Conservation (phyloP, 2,797 vertebrate species). For the Smutsia temminckii region DNA sequence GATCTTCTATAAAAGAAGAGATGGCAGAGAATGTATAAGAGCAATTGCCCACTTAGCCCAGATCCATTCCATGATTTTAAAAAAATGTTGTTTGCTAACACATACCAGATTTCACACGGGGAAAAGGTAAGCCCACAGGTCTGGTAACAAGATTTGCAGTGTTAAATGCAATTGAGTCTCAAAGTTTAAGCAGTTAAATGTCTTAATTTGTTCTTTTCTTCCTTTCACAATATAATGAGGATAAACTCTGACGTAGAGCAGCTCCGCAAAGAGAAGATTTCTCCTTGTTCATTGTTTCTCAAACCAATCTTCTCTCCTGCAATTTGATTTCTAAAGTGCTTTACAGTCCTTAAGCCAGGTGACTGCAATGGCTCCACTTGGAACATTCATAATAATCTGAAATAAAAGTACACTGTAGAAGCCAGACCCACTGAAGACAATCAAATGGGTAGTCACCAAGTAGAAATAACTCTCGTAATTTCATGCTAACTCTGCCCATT, state of each 20-base stretch:
- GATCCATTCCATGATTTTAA: constrained; percentile 50
- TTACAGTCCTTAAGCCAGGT: constrained; percentile 80
- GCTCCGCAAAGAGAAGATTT: constrained; percentile 76
- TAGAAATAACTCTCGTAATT: constrained; percentile 71
- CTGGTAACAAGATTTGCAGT: constrained; percentile 84
- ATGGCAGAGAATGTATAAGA: background rate
- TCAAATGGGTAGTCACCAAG: constrained; percentile 57
- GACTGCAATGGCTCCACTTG: constrained; percentile 67
- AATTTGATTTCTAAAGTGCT: constrained; percentile 86
- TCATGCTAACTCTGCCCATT: background rate
- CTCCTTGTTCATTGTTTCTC: constrained; percentile 73
- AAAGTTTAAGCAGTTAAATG: constrained; percentile 85
- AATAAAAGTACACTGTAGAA: constrained; percentile 61
- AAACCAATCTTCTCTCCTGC: constrained; percentile 82
- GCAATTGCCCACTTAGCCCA: constrained; percentile 57
- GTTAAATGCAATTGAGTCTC: constrained; percentile 85
- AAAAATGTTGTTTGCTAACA: constrained; percentile 76
- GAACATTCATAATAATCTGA: constrained; percentile 75
- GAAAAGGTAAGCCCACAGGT: constrained; percentile 82
- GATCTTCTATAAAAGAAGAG: background rate
- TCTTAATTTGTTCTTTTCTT: constrained; percentile 87
- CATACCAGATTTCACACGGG: constrained; percentile 74
- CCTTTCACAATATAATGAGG: constrained; percentile 82
- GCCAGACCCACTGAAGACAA: constrained; percentile 74
- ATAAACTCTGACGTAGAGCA: constrained; percentile 82